Evolutionary conservation across 2,797 vertebrate genomes (phyloP), one percentile per base, ranked within the genome.

Genomic region (Sternotherus odoratus): DNA sequence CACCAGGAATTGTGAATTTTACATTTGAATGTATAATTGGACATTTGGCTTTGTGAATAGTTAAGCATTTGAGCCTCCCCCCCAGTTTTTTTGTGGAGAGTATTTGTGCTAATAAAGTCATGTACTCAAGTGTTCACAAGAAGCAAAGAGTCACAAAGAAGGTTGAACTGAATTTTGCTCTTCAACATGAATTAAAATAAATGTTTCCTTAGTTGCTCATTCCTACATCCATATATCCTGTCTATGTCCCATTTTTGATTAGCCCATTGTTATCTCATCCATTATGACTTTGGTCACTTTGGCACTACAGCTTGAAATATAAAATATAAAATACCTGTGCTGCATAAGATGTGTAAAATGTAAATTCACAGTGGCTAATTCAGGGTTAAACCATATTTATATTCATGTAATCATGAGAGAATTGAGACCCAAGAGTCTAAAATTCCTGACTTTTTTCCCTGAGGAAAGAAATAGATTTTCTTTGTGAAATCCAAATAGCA

Each of bases 401-500:
- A 95, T 91, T 88, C 77, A 46, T 92, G 1, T 79, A 96, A 77
- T 95, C 83, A 83, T 86, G 90, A 95, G 90, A 96, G 96, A 96
- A 94, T 78, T 97, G 81, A 91, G 30, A 95, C 82, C 54, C 91
- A 94, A 88, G 79, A 95, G 60, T n/a, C 87, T 93, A 69, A 95
- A 96, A 95, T 96, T 96, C 94, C 86, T 87, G 77, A 95, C 79
- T 95, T 95, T 95, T 96, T 92, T 53, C 85, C 33, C 51, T 90
- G 75, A 77, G 87, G 78, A 94, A 94, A 94, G 60, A 96, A 96
- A 95, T 94, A 96, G 53, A 94, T 97, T 97, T 96, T 90, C 80
- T 95, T 92, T 85, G 77, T 95, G 95, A 97, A 97, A 87, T 95
- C 85, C 85, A 96, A 96, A 97, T 96, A 90, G 93, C 97, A 98